phyloP scores from a whole-genome alignment of 2,888 invertebrate genomes.

The Phlogophora meticulosa region DNA sequence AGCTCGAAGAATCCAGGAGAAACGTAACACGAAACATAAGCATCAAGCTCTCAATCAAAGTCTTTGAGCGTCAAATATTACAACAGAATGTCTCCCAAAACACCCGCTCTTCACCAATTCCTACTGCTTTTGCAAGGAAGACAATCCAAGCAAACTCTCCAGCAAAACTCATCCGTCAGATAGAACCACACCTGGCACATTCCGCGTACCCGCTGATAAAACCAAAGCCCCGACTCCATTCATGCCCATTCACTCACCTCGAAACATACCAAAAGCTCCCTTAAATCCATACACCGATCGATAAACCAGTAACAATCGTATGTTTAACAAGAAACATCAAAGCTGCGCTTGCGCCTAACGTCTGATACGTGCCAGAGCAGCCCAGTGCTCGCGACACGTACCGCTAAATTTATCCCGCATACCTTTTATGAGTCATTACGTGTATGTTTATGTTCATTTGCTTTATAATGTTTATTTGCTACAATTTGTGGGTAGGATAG shows the following conservation, averaged over 20 bases:
- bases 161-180: too few relatives aligned
- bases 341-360: conserved; percentile 34
- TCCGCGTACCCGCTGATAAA: too few relatives aligned
- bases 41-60: too few relatives aligned
- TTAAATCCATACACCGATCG: conserved; percentile 17
- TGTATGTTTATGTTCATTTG: conserved; percentile 50
- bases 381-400: conserved; percentile 43
- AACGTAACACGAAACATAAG: too few relatives aligned
- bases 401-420: conserved; percentile 63
- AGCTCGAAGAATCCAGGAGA: too few relatives aligned
- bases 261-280: conserved; percentile 1
- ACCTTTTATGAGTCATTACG: conserved; percentile 68
- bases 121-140: too few relatives aligned
- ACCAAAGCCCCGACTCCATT: not conserved
- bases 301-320: conserved; percentile 57
- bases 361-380: conserved; percentile 48
- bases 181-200: too few relatives aligned
- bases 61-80: too few relatives aligned
- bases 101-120: too few relatives aligned
- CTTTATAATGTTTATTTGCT: conserved; percentile 59
- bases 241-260: not conserved
- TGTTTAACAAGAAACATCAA: conserved; percentile 61
- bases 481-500: conserved; percentile 52
- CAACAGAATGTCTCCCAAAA: too few relatives aligned
- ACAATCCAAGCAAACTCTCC: too few relatives aligned